A percentile compares a stretch with the other conserved stretches of the same genome.
Evolutionary conservation across 2,113 vertebrate genomes (phyloP).

Genomic region (Cavia aperea): DNA sequence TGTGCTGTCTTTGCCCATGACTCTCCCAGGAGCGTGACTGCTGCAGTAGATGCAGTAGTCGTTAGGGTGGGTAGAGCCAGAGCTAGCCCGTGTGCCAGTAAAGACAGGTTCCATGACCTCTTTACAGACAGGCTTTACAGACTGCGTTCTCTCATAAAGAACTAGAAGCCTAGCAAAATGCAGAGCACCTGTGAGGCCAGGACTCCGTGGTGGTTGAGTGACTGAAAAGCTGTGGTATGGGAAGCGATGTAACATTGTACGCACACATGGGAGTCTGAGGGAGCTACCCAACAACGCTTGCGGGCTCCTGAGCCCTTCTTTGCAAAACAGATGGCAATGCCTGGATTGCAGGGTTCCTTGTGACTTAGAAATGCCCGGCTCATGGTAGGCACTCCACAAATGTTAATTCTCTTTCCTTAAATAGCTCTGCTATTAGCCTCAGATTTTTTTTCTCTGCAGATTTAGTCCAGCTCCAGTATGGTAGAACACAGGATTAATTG

Average conservation of each 20-base stretch:
- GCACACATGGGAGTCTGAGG: background rate
- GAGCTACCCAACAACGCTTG: background rate
- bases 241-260: background rate
- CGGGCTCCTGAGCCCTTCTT: background rate
- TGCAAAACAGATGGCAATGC: background rate
- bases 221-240: background rate
- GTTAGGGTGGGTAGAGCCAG: background rate
- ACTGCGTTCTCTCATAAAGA: background rate
- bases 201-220: background rate
- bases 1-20: background rate
- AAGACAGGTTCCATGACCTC: background rate
- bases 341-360: background rate
- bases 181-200: background rate
- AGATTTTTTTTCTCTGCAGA: background rate
- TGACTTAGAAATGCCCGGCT: background rate
- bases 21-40: background rate
- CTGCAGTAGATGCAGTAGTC: background rate
- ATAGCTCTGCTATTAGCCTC: background rate
- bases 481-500: slow-evolving; percentile 19
- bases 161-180: background rate
- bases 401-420: slow-evolving; percentile 7
- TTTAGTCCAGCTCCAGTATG: slow-evolving; percentile 10
- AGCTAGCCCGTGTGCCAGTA: background rate
- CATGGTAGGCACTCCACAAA: background rate
- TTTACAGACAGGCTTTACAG: background rate